These are phyloP conservation scores for Riparia riparia DNA, from an alignment of 2,113 vertebrate species.

Conservation along the genomic window DNA sequence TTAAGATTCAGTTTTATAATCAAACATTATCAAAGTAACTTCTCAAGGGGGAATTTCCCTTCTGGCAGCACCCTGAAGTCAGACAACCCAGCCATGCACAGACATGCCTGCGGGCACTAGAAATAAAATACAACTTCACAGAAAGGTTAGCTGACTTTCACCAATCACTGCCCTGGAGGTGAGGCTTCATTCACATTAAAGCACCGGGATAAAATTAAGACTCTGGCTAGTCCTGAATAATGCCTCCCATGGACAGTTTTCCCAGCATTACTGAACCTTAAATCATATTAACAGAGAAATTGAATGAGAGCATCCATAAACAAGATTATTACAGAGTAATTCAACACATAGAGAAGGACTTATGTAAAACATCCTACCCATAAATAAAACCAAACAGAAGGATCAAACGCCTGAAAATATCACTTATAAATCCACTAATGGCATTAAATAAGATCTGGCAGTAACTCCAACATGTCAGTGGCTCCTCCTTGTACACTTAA, in stretches of 20 bases:
- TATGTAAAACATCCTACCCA: fast-evolving
- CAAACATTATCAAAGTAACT: not conserved
- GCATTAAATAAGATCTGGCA: not conserved
- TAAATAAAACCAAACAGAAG: not conserved
- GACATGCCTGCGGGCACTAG: not conserved
- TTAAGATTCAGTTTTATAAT: not conserved
- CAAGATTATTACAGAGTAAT: not conserved
- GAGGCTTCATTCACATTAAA: not conserved
- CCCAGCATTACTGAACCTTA: not conserved
- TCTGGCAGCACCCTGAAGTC: not conserved
- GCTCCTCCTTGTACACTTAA: fast-evolving
- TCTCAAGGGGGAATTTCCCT: not conserved
- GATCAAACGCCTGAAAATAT: not conserved
- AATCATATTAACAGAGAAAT: not conserved
- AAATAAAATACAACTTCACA: not conserved
- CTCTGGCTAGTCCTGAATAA: not conserved
- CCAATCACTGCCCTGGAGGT: not conserved
- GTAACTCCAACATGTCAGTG: fast-evolving
- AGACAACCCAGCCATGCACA: not conserved
- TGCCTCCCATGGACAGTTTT: fast-evolving
- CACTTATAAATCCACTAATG: fast-evolving
- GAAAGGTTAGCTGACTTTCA: not conserved
- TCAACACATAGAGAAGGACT: fast-evolving
- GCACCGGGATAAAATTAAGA: not conserved
- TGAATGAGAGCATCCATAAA: not conserved